These are phyloP conservation scores for Sinocyclocheilus grahami DNA, from an alignment of 2,113 vertebrate genomes.

Conservation along the genomic window DNA sequence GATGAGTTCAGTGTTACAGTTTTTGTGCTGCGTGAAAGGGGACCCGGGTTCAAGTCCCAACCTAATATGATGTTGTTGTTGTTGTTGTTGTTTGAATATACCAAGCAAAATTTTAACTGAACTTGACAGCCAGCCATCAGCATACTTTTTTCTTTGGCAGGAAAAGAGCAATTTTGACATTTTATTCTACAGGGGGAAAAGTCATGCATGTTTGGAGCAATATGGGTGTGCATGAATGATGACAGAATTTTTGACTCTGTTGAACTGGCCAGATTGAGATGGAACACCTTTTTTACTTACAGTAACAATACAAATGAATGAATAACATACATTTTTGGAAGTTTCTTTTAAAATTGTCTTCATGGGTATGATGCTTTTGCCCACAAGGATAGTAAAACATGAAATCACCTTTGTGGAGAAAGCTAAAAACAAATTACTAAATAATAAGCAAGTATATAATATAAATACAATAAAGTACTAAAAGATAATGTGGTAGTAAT, in stretches of 20 bases:
- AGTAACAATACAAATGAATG: no score
- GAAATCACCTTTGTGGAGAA: background rate
- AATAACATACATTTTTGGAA: no score
- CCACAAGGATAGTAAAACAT: background rate
- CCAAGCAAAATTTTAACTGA: background rate
- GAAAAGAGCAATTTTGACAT: constrained; percentile 1
- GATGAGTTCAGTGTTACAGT: background rate
- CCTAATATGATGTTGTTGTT: constrained; percentile 31
- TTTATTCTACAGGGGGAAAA: background rate
- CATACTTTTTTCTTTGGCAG: background rate
- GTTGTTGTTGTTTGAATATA: background rate
- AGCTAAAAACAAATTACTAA: background rate
- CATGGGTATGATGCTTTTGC: background rate
- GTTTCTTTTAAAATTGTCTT: background rate
- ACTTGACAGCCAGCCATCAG: background rate
- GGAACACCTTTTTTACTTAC: no score
- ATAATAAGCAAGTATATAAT: background rate
- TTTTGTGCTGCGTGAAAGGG: background rate
- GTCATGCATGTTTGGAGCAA: background rate
- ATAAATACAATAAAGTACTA: background rate
- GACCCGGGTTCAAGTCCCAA: background rate
- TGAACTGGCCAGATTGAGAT: background rate
- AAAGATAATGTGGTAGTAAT: background rate
- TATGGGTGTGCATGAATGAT: background rate
- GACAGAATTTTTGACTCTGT: background rate